A percentile compares a stretch with the other conserved stretches of the same genome.
Conservation (phyloP, 2,113 vertebrate species). For the Albula goreensis region DNA sequence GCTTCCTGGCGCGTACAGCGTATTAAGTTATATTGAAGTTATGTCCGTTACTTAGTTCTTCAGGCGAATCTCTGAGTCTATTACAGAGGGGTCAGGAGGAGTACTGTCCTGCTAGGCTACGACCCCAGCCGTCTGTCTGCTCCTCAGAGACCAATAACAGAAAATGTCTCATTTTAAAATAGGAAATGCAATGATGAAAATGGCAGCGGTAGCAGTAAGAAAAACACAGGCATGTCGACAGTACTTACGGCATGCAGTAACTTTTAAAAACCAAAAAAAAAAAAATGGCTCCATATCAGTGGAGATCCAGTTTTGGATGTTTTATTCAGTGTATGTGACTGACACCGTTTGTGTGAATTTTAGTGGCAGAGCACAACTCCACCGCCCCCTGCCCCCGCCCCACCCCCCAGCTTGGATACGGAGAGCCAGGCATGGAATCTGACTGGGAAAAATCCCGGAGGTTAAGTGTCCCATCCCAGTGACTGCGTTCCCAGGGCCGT, state of each 20-base stretch:
- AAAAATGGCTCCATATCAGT: no score
- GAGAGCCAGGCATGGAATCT: background rate
- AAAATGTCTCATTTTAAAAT: no score
- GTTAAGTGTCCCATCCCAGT: background rate
- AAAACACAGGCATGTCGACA: background rate
- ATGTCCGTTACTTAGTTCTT: background rate
- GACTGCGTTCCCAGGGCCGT: conserved; percentile 1
- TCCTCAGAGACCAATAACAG: background rate
- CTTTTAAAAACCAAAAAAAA: background rate
- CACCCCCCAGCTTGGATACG: background rate
- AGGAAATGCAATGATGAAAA: no score
- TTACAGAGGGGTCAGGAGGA: background rate
- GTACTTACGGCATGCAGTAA: background rate
- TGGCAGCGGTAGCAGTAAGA: background rate
- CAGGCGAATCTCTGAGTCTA: background rate
- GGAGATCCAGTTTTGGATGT: no score
- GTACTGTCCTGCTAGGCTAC: background rate
- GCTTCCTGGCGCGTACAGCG: background rate
- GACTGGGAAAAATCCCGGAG: background rate
- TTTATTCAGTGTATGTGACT: no score
- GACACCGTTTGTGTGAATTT: no score
- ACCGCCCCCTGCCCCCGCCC: background rate
- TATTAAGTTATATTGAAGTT: background rate
- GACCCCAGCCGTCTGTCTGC: background rate
- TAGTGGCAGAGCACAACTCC: background rate